Conservation (phyloP, 2,113 vertebrate genomes). For the Phrynosoma platyrhinos region DNA sequence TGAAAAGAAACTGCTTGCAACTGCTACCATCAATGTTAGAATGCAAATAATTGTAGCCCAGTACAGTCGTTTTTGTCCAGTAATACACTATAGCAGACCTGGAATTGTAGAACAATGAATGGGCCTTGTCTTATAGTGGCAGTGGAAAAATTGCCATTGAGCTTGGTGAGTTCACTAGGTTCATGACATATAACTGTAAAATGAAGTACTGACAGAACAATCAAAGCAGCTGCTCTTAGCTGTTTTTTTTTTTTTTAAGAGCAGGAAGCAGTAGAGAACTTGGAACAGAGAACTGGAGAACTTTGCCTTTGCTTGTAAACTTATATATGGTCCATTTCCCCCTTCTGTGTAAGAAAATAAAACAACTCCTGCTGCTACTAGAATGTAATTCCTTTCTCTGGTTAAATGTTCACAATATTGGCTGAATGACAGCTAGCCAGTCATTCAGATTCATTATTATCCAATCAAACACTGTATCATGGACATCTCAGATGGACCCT, state of each 20-base stretch:
- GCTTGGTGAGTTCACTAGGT: constrained; percentile 10
- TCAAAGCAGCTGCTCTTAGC: background rate
- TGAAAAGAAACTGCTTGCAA: background rate
- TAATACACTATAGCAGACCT: background rate
- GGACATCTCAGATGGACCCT: background rate
- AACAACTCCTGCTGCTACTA: background rate
- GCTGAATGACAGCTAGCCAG: background rate
- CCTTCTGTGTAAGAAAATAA: constrained; percentile 2
- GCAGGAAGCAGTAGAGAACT: constrained; percentile 13
- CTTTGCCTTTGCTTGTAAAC: constrained; percentile 35
- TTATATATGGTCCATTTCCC: background rate
- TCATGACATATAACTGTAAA: background rate
- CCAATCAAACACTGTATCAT: background rate
- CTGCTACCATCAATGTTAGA: background rate
- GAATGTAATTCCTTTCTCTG: background rate
- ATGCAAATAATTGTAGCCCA: background rate
- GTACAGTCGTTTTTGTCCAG: background rate
- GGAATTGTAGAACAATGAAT: background rate
- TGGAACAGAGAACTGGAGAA: constrained; percentile 12
- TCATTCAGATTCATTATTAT: background rate
- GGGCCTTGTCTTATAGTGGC: background rate
- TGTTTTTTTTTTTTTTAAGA: background rate
- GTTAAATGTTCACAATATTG: background rate
- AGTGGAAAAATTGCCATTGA: constrained; percentile 12
- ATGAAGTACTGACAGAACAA: background rate